Conservation (phyloP, 2,113 vertebrate genomes). For the Microcebus jonahi region DNA sequence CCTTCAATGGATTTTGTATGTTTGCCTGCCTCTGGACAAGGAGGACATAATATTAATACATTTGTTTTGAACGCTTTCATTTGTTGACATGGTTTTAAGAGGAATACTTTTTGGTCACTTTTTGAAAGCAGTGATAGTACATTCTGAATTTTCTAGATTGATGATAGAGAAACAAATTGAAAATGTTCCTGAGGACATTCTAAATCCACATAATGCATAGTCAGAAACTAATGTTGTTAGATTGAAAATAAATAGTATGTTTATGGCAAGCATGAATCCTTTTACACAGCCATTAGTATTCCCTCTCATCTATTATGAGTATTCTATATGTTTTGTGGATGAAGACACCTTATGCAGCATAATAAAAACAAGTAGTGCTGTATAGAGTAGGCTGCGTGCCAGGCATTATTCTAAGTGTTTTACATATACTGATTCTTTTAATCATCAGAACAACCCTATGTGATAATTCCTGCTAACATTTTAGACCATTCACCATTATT, state of each 20-base stretch:
- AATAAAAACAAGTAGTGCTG: background rate
- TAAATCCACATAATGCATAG: background rate
- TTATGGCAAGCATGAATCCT: background rate
- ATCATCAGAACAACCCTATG: background rate
- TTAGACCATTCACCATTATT: background rate
- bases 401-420: background rate
- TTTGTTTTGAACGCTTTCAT: constrained; percentile 48
- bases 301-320: background rate
- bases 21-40: background rate
- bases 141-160: constrained; percentile 15
- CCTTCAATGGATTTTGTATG: background rate
- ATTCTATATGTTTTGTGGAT: background rate
- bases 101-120: background rate
- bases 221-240: background rate
- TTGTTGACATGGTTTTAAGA: background rate
- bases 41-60: background rate
- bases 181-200: background rate
- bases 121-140: background rate
- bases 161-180: background rate
- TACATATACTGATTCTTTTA: background rate
- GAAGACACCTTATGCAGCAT: background rate
- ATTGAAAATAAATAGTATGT: background rate
- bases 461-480: background rate
- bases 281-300: background rate
- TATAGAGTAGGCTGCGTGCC: background rate